Conservation (phyloP, 2,113 vertebrate species). For the Trinectes maculatus region DNA sequence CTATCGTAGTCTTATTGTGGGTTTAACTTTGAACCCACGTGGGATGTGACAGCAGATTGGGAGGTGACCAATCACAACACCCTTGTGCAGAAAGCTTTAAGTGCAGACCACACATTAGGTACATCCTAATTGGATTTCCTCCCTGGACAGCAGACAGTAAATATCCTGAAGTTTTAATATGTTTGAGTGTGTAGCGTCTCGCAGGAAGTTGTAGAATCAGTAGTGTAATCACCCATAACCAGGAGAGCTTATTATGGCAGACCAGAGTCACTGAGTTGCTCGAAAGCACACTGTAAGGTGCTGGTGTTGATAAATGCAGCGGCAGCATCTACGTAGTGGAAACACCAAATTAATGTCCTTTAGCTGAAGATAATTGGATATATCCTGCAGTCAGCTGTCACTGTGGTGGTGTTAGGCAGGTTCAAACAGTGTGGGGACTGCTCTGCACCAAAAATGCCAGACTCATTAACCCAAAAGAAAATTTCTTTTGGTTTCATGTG, state of each 20-base stretch:
- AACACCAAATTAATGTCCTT: too few relatives aligned
- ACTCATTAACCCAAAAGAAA: too few relatives aligned
- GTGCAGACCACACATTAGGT: slow-evolving; percentile 19
- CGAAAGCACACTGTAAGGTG: slow-evolving; percentile 1
- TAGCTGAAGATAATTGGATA: too few relatives aligned
- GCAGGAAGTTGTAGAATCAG: slow-evolving; percentile 48
- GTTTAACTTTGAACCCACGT: slow-evolving; percentile 34
- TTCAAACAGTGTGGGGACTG: too few relatives aligned
- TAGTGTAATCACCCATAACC: slow-evolving; percentile 23
- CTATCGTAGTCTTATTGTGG: slow-evolving; percentile 37
- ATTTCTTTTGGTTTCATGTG: too few relatives aligned
- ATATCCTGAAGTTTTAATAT: slow-evolving; percentile 10
- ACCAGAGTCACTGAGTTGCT: slow-evolving; percentile 20
- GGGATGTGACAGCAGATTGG: neutral
- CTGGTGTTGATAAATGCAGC: neutral
- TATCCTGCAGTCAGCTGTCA: too few relatives aligned
- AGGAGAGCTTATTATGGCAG: slow-evolving; percentile 7
- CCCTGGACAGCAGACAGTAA: slow-evolving; percentile 35
- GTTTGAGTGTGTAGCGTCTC: neutral
- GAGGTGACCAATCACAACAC: slow-evolving; percentile 15
- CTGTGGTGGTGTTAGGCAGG: too few relatives aligned
- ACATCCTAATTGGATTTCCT: slow-evolving; percentile 59
- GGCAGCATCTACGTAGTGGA: neutral
- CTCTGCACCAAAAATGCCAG: too few relatives aligned
- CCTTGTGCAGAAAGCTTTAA: neutral